Conservation (phyloP, 2,113 vertebrate species). For the Herpetotheres cachinnans region DNA sequence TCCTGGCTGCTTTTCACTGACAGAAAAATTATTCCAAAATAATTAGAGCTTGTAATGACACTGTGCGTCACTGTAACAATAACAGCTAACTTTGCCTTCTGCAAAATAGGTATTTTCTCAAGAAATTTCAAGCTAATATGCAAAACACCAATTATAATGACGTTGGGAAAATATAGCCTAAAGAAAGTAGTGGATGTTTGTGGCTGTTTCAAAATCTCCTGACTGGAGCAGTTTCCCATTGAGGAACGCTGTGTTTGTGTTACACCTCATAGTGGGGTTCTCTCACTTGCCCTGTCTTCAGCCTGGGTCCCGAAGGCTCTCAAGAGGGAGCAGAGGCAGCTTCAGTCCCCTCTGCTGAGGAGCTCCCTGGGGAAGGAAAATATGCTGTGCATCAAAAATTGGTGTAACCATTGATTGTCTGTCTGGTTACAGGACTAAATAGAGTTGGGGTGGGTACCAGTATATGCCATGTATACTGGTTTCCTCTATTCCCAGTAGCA, state of each 20-base stretch:
- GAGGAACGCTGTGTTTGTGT: not conserved
- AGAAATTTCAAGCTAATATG: not conserved
- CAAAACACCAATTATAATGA: not conserved
- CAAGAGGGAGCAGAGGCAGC: not conserved
- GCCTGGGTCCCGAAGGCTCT: not conserved
- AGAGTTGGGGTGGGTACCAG: not conserved
- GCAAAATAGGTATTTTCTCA: not conserved
- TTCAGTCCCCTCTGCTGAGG: not conserved
- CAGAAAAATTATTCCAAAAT: not conserved
- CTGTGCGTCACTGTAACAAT: not conserved
- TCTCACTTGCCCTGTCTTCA: not conserved
- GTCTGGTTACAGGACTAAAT: not conserved
- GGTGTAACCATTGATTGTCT: not conserved
- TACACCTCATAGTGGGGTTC: not conserved
- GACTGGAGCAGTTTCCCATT: not conserved
- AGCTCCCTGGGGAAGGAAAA: not conserved
- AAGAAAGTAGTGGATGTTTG: not conserved
- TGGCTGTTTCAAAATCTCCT: not conserved
- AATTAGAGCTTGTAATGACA: not conserved
- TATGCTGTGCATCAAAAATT: not conserved
- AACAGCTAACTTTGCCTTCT: not conserved
- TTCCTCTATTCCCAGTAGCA: not conserved
- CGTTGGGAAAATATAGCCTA: not conserved
- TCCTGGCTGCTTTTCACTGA: not conserved
- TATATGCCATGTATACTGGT: not conserved